Percentiles rank a stretch among this genome's conserved stretches.
phyloP scores from a whole-genome alignment of 2,888 invertebrate species.

The Carpatolechia fugitivella region DNA sequence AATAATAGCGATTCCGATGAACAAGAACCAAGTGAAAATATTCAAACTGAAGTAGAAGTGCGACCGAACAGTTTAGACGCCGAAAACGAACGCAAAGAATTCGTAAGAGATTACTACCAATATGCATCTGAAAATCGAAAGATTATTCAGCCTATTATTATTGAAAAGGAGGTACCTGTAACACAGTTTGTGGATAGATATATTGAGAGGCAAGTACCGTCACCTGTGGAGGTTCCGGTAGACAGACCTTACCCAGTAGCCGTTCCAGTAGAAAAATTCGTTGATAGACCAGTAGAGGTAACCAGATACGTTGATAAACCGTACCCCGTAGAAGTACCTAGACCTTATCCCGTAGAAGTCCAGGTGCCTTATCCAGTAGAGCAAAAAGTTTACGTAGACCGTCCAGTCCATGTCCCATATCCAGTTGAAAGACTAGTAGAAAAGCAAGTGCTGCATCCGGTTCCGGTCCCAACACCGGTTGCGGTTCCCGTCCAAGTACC shows the following conservation, averaged over 20 bases:
- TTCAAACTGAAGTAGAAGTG: conserved; percentile 49
- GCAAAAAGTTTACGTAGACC: conserved; percentile 73
- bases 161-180: conserved; percentile 68
- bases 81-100: conserved; percentile 46
- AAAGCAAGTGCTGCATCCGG: conserved; percentile 61
- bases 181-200: conserved; percentile 66
- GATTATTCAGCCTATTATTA: conserved; percentile 67
- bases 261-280: conserved; percentile 71
- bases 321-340: conserved; percentile 74
- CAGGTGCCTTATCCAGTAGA: conserved; percentile 73
- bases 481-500: conserved; percentile 59
- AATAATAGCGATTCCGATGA: conserved; percentile 43
- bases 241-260: conserved; percentile 67
- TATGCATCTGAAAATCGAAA: conserved; percentile 43
- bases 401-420: conserved; percentile 70
- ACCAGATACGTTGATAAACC: conserved; percentile 79
- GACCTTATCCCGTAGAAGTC: conserved; percentile 77
- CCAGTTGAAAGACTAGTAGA: conserved; percentile 76
- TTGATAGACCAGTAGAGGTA: conserved; percentile 76
- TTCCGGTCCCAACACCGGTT: conserved; percentile 66
- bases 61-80: conserved; percentile 39
- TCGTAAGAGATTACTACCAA: conserved; percentile 39
- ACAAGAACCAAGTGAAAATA: conserved; percentile 56
- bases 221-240: conserved; percentile 60
- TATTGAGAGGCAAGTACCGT: conserved; percentile 66